phyloP scores from a whole-genome alignment of 1,140 invertebrate species.

The Zaprionus ornatus region DNA sequence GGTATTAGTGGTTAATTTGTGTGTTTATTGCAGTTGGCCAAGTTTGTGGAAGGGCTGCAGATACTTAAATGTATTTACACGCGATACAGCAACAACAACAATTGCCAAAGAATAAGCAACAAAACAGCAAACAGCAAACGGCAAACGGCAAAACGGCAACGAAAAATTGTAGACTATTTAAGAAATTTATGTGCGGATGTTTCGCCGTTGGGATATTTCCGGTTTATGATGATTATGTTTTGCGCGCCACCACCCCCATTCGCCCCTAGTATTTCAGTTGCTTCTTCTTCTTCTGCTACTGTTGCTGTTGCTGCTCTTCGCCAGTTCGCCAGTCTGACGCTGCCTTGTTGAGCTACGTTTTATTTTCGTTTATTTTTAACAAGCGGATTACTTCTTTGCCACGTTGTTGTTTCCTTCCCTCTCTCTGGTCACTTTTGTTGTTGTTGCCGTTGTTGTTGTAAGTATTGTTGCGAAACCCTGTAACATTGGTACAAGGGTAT shows the following conservation, averaged over 20 bases:
- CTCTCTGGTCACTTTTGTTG: neutral
- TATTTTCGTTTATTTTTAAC: conserved; percentile 80
- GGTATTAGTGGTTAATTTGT: conserved; percentile 82
- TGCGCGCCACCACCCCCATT: conserved; percentile 50
- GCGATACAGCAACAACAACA: conserved; percentile 54
- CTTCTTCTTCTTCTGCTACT: neutral
- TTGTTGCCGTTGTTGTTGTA: conserved; percentile 26
- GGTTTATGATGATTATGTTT: conserved; percentile 83
- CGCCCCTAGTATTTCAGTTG: neutral
- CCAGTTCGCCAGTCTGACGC: neutral
- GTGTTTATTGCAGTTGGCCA: conserved; percentile 82
- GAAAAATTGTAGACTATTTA: conserved; percentile 83
- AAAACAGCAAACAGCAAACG: conserved; percentile 51
- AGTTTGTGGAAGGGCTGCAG: conserved; percentile 62
- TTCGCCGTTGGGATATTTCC: conserved; percentile 83
- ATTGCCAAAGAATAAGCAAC: conserved; percentile 24
- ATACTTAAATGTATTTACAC: conserved; percentile 79
- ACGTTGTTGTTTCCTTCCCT: conserved; percentile 25
- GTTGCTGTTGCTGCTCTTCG: neutral
- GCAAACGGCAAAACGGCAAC: conserved; percentile 66
- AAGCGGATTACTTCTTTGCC: conserved; percentile 74
- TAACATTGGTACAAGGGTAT: neutral
- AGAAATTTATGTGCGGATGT: conserved; percentile 83
- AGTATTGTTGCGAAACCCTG: neutral
- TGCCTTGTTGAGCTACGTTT: conserved; percentile 49